Evolutionary conservation across 2,113 vertebrate species (phyloP).

Genomic region (Eurystomus gularis): DNA sequence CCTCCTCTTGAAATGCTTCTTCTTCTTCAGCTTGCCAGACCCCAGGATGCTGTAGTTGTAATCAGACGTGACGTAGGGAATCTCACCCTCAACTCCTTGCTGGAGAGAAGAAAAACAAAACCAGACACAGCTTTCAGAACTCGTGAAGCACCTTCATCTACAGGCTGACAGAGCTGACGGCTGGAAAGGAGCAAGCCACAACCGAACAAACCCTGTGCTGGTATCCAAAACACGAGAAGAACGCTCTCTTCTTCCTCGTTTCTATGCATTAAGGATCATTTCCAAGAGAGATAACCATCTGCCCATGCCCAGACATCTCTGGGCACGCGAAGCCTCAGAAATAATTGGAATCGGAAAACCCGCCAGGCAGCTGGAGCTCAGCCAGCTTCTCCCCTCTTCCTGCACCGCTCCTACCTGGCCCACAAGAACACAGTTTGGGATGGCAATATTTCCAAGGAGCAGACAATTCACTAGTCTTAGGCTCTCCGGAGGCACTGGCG

Average conservation of each 20-base stretch:
- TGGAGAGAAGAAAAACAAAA: conserved; percentile 62
- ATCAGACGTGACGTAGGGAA: conserved; percentile 87
- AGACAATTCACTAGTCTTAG: conserved; percentile 89
- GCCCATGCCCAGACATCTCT: background rate
- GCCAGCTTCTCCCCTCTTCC: background rate
- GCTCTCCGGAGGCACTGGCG: conserved; percentile 79
- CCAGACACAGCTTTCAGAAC: background rate
- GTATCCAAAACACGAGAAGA: background rate
- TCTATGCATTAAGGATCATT: background rate
- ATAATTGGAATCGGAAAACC: background rate
- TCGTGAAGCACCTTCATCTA: fast-evolving
- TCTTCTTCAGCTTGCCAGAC: conserved; percentile 83
- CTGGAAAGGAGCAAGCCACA: background rate
- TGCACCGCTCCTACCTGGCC: conserved; percentile 78
- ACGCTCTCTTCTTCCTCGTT: background rate
- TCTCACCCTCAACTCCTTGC: conserved; percentile 79
- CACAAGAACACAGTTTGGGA: conserved; percentile 84
- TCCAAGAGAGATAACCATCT: background rate
- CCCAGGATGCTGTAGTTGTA: conserved; percentile 87
- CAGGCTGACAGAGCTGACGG: too few relatives aligned
- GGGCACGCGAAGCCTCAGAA: background rate
- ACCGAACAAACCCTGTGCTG: background rate
- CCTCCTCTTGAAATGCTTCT: conserved; percentile 67
- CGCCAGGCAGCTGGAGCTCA: background rate
- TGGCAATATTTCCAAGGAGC: conserved; percentile 81